Conservation (phyloP, 2,797 vertebrate species). For the Micropoecilia bifurca region DNA sequence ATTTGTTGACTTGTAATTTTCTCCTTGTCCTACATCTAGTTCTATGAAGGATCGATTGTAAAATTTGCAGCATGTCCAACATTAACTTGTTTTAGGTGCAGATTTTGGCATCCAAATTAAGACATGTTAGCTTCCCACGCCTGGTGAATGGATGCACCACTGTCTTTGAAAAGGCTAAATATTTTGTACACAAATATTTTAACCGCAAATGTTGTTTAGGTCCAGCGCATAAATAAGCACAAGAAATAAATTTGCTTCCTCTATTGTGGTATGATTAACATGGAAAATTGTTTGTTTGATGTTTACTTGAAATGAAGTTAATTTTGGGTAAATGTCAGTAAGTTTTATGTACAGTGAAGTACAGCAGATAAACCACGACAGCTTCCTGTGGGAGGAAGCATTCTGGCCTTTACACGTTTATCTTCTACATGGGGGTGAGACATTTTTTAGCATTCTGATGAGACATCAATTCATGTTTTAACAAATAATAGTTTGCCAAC, state of each 20-base stretch:
- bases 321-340: background rate
- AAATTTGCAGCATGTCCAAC: background rate
- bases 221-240: background rate
- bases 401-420: background rate
- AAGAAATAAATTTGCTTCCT: background rate
- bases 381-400: background rate
- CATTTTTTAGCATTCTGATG: background rate
- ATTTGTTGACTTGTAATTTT: background rate
- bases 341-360: background rate
- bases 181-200: background rate
- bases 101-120: background rate
- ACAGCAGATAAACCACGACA: too few species aligned
- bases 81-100: background rate
- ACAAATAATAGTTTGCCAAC: background rate
- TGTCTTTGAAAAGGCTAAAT: background rate
- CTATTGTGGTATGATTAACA: background rate
- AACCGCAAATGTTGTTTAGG: background rate
- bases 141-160: background rate
- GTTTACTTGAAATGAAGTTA: background rate
- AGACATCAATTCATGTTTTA: background rate
- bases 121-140: background rate
- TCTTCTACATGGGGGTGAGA: background rate
- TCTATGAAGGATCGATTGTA: background rate
- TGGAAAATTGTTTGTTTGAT: background rate
- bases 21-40: background rate